Evolutionary conservation across 2,888 invertebrate genomes (phyloP), one percentile per base, ranked within the genome.

Genomic region (Acrobasis consociella): DNA sequence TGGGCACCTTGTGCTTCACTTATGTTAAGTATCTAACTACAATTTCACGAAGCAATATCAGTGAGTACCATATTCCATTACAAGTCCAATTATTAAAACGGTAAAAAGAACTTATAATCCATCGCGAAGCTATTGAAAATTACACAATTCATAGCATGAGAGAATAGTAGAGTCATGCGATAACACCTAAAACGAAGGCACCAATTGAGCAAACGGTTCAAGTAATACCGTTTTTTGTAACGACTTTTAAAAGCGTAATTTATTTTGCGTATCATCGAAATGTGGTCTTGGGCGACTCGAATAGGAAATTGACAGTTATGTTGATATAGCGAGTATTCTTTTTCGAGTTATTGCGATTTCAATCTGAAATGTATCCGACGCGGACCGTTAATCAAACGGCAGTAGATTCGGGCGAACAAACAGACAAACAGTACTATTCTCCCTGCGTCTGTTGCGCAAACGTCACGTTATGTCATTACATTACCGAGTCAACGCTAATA

Each of bases 191-290:
- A 69, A 69, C 68, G 67, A 74, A 77, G 69, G 73, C 68, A 72
- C 77, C 73, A 79, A 83, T 80, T 76, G 71, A 77, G 69, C 73
- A 78, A 81, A 78, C 80, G 77, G 77, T 78, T 71, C 72, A 68
- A 68, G 53, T 72, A 74, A 70, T 74, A 78, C 76, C 73, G 77
- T 77, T 82, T 78, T 71, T 69, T 69, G 70, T 67, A 67, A 69
- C 64, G 71, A 69, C 67, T 72, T 60, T 70, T 65, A 60, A 67
- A 69, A 64, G 51, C 49, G 51, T 64, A 63, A 65, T 62, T 63
- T 62, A 63, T 62, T 65, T 65, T 49, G 64, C 66, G 62, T 58
- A 65, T 64, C 67, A 64, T 62, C 17, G 55, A 49, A 55, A 63
- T 60, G 51, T 60, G 17, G 22, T 59, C 42, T 39, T 60, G 17